These are phyloP conservation scores for Megathymus violae DNA, from an alignment of 1,140 invertebrate species.

Conservation along the genomic window DNA sequence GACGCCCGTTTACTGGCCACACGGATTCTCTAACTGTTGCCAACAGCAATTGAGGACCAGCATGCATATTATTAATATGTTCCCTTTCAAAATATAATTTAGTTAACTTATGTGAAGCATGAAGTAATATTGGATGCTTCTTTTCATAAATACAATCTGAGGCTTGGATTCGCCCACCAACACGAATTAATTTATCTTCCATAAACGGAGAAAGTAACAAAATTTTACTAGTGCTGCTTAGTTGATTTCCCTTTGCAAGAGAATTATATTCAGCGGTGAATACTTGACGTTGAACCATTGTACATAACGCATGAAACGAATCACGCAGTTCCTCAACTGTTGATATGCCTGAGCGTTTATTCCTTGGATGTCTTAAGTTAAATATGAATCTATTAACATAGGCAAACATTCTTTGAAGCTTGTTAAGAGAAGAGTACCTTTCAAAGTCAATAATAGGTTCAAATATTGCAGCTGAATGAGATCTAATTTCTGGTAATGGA, in stretches of 20 bases:
- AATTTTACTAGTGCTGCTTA: no score
- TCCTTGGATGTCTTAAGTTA: conserved; percentile 5
- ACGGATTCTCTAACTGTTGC: conserved; percentile 14
- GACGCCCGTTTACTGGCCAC: conserved; percentile 26
- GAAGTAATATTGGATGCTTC: conserved; percentile 29
- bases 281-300: no score
- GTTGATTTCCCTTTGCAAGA: no score
- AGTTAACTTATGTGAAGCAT: conserved; percentile 14
- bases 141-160: conserved; percentile 22
- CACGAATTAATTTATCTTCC: conserved; percentile 18
- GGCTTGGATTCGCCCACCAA: conserved; percentile 19
- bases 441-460: not conserved
- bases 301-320: not conserved
- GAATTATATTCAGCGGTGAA: no score
- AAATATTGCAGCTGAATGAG: not conserved
- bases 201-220: conserved; percentile 28
- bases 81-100: conserved; percentile 18
- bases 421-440: not conserved
- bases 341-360: conserved; percentile 28
- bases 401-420: conserved; percentile 26
- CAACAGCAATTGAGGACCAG: conserved; percentile 29
- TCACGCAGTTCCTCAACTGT: conserved; percentile 1
- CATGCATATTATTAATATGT: conserved; percentile 15
- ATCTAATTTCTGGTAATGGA: conserved; percentile 30
- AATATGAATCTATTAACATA: conserved; percentile 22